These are phyloP conservation scores for Microdon myrmicae DNA, from an alignment of 2,888 invertebrate genomes.

Conservation along the genomic window DNA sequence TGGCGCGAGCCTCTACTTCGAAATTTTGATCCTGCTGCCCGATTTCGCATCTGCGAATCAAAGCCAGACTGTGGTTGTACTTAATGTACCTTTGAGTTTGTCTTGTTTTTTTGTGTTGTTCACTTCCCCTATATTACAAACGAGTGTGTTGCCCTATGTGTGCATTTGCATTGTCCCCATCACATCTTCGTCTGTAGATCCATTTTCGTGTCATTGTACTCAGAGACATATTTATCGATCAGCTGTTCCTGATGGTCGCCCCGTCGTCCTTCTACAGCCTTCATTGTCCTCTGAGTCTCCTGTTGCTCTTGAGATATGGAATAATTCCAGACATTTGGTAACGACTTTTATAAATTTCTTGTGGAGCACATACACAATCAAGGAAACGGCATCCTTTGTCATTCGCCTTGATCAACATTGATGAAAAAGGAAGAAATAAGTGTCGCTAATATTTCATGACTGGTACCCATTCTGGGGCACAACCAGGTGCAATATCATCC, in stretches of 20 bases:
- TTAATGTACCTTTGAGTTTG: no score
- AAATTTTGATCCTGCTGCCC: conserved; percentile 28
- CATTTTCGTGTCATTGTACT: conserved; percentile 39
- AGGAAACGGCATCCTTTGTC: conserved; percentile 10
- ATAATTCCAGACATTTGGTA: conserved; percentile 24
- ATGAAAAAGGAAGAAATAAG: conserved; percentile 19
- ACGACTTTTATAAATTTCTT: conserved; percentile 13
- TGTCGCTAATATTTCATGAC: conserved; percentile 49
- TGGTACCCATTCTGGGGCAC: conserved; percentile 30
- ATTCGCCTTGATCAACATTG: background rate
- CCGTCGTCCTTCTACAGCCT: conserved; percentile 5
- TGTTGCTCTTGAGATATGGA: conserved; percentile 48
- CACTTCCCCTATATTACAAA: no score
- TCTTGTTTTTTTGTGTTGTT: no score
- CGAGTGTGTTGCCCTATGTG: no score
- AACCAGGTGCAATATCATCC: conserved; percentile 50
- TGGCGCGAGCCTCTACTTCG: conserved; percentile 18
- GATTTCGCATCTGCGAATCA: conserved; percentile 50
- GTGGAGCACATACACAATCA: conserved; percentile 14
- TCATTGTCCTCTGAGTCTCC: conserved; percentile 14
- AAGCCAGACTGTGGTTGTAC: no score
- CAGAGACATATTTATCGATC: conserved; percentile 46
- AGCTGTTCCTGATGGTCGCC: conserved; percentile 36
- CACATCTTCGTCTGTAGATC: no score
- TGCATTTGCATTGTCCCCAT: conserved; percentile 40